phyloP scores from a whole-genome alignment of 2,113 vertebrate species.

The Meriones unguiculatus region DNA sequence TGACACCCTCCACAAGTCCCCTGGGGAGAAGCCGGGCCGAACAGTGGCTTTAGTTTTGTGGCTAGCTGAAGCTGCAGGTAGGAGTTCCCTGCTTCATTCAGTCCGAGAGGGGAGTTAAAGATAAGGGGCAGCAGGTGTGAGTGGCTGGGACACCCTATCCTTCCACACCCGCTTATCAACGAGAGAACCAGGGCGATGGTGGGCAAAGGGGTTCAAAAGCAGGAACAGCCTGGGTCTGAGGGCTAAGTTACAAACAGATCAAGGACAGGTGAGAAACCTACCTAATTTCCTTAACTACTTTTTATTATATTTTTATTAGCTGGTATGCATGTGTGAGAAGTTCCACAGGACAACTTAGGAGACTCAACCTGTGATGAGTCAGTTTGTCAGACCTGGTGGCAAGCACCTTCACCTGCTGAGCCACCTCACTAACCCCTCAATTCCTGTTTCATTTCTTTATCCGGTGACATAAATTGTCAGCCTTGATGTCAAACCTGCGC shows the following conservation, averaged over 20 bases:
- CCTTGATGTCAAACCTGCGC: not conserved
- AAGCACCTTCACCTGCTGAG: not conserved
- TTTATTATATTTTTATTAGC: not conserved
- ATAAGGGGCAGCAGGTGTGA: constrained; percentile 53
- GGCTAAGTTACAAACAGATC: not conserved
- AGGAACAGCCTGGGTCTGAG: not conserved
- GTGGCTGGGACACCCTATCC: constrained; percentile 42
- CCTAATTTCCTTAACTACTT: not conserved
- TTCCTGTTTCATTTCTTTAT: not conserved
- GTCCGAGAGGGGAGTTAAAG: constrained; percentile 1
- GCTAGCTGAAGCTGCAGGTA: not conserved
- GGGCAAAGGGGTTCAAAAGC: not conserved
- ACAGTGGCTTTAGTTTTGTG: constrained; percentile 41
- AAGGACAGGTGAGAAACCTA: not conserved
- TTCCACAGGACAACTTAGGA: not conserved
- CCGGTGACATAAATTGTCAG: not conserved
- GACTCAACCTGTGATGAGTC: no score
- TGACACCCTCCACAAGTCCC: not conserved
- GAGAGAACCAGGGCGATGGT: not conserved
- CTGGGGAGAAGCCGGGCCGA: not conserved
- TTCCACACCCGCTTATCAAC: not conserved
- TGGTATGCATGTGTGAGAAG: no score
- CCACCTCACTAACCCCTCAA: no score
- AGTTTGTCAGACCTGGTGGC: not conserved
- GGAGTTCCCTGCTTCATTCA: constrained; percentile 50